Percentiles rank a stretch among this genome's conserved stretches.
Evolutionary conservation across 2,113 vertebrate species (phyloP).

Genomic region (Corynorhinus townsendii): DNA sequence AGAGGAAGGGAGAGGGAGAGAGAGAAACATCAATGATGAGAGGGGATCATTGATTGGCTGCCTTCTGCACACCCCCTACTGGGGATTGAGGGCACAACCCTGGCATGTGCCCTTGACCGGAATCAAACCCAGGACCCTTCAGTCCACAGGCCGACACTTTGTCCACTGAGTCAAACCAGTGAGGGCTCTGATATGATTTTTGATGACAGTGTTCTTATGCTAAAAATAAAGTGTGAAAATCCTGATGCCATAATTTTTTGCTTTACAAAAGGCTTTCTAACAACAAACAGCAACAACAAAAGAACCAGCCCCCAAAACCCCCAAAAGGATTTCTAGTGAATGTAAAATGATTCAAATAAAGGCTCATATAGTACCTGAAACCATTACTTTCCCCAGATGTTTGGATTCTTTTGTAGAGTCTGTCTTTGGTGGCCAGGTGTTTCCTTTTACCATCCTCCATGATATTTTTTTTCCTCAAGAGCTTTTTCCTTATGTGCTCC

Average conservation of each 20-base stretch:
- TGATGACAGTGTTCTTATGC: neutral
- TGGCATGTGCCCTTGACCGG: too few relatives aligned
- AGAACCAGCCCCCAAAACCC: too few relatives aligned
- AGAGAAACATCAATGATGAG: too few relatives aligned
- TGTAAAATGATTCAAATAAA: neutral
- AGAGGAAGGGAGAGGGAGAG: too few relatives aligned
- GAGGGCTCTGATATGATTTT: neutral
- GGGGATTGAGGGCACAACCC: too few relatives aligned
- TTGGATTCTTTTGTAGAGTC: neutral
- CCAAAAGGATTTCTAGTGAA: neutral
- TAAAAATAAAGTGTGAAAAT: constrained; percentile 19
- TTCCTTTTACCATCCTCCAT: neutral
- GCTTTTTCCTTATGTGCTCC: neutral
- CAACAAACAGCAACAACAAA: neutral
- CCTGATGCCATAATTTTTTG: neutral
- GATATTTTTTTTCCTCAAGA: neutral
- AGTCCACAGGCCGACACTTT: too few relatives aligned
- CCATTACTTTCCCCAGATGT: neutral
- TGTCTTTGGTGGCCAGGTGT: neutral
- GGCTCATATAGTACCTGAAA: neutral
- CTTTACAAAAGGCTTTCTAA: neutral
- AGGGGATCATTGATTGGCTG: too few relatives aligned
- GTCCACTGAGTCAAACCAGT: too few relatives aligned
- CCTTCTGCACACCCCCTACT: too few relatives aligned
- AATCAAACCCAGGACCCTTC: too few relatives aligned